Base-by-base conservation (phyloP, 2,888 invertebrate species). In the Xanthostigma xanthostigma region DNA sequence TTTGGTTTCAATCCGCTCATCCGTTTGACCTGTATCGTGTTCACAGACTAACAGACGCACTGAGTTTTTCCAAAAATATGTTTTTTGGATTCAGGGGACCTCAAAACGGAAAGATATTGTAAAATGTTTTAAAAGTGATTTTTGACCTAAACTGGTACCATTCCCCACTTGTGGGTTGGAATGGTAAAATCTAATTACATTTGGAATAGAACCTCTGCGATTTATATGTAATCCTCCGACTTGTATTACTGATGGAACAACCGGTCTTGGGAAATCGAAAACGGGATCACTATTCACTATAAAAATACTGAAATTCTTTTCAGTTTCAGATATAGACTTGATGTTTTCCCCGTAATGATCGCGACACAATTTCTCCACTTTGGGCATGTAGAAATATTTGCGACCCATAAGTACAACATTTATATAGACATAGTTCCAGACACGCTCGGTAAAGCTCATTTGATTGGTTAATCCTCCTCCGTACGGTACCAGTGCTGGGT, bases 171-270 rank as follows among this genome's bases (percentile, higher is more conserved):
- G n/a, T n/a, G n/a, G n/a, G n/a, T n/a, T n/a, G n/a, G n/a, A n/a
- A n/a, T n/a, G n/a, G n/a, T n/a, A 27, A 27, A 27, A 39, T 39
- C 2, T 39, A 53, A 54, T 50, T 55, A 62, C 62, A 48, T 58
- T 49, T 33, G 64, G 60, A 50, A 66, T 49, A 12, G 45, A 13
- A 51, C 59, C 56, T 1, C 55, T 45, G 39, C 56, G 50, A 50
- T 55, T 54, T 3, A 60, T 56, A 47, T 67, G 66, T 14, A 65
- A 49, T 17, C 65, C 65, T 33, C 63, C 65, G 17, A 64, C 61
- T 17, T 63, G 59, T 36, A 65, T 63, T 40, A 65, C 59, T 53
- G 65, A 63, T 9, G 65, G 64, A 8, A 64, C 54, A n/a, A 63
- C 47, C 0, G 61, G 54, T 52, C 59, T 58, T 2, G 63, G 57